phyloP scores from a whole-genome alignment of 1,140 invertebrate genomes.

The Drosophila lacteicornis region DNA sequence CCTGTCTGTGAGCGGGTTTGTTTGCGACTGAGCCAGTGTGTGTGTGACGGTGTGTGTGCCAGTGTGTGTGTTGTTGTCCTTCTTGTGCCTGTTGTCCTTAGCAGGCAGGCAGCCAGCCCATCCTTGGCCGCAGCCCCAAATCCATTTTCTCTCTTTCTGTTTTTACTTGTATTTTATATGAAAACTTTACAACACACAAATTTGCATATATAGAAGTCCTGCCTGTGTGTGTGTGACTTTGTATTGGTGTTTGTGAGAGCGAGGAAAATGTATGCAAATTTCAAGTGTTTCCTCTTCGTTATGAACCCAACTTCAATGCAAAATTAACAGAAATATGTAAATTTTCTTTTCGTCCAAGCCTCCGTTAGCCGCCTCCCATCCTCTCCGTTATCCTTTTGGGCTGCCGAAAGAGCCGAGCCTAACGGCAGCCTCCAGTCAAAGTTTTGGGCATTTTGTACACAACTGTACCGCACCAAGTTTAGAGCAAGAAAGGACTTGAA shows the following conservation, averaged over 20 bases:
- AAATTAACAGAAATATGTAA: slow-evolving; percentile 84
- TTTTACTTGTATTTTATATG: slow-evolving; percentile 84
- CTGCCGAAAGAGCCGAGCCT: slow-evolving; percentile 57
- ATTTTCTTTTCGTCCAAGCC: slow-evolving; percentile 77
- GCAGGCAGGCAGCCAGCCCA: slow-evolving; percentile 27
- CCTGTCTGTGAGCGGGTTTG: slow-evolving; percentile 43
- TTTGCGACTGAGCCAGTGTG: slow-evolving; percentile 21
- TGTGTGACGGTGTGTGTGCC: slow-evolving; percentile 12
- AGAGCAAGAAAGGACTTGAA: slow-evolving; percentile 57
- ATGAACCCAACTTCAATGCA: slow-evolving; percentile 84
- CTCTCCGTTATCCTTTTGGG: slow-evolving; percentile 10
- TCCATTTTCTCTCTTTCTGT: slow-evolving; percentile 66
- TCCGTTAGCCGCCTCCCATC: slow-evolving; percentile 22
- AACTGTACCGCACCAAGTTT: slow-evolving; percentile 64
- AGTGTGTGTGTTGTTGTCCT: slow-evolving; percentile 59
- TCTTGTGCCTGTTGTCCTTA: slow-evolving; percentile 73
- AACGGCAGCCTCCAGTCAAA: slow-evolving; percentile 34
- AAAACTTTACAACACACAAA: slow-evolving; percentile 80
- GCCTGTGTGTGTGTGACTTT: slow-evolving; percentile 27
- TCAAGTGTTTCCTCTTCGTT: slow-evolving; percentile 84
- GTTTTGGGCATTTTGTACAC: slow-evolving; percentile 55
- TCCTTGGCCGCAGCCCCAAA: slow-evolving; percentile 56
- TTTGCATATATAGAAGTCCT: slow-evolving; percentile 74
- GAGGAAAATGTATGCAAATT: slow-evolving; percentile 83
- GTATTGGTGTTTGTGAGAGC: slow-evolving; percentile 45